These are phyloP conservation scores for Agrotis ipsilon DNA, from an alignment of 2,888 invertebrate genomes.

Conservation along the genomic window DNA sequence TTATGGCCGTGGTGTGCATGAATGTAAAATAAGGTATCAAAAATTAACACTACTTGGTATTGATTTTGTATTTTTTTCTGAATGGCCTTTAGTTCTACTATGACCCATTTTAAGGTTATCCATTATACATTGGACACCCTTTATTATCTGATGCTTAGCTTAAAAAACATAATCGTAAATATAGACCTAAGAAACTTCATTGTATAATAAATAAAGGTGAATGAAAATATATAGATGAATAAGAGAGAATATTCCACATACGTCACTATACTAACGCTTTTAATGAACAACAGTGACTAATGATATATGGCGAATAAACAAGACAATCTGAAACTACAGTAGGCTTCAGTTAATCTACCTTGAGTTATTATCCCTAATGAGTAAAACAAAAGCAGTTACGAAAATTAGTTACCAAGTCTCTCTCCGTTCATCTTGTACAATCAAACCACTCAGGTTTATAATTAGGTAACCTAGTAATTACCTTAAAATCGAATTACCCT, in stretches of 20 bases:
- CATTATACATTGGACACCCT: too few relatives aligned
- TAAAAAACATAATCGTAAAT: too few relatives aligned
- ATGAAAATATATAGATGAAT: not conserved
- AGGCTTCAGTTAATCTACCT: not conserved
- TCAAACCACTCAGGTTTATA: slow-evolving; percentile 8
- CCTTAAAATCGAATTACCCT: slow-evolving; percentile 33
- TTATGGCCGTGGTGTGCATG: too few relatives aligned
- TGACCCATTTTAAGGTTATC: too few relatives aligned
- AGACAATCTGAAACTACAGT: not conserved
- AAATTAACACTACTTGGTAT: too few relatives aligned
- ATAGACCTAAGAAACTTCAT: not conserved
- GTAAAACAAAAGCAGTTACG: slow-evolving; percentile 4
- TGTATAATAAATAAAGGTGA: not conserved
- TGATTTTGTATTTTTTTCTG: too few relatives aligned
- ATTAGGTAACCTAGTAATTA: slow-evolving; percentile 13
- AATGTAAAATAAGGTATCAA: too few relatives aligned
- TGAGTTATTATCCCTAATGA: not conserved
- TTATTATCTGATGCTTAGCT: too few relatives aligned
- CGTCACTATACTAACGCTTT: not conserved
- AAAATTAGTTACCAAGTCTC: slow-evolving; percentile 10
- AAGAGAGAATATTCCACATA: not conserved
- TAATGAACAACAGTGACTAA: not conserved
- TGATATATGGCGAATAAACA: not conserved
- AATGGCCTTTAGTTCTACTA: too few relatives aligned
- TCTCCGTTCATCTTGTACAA: slow-evolving; percentile 6